Base-by-base conservation (phyloP, 2,888 invertebrate genomes). In the Amphipyra berbera region DNA sequence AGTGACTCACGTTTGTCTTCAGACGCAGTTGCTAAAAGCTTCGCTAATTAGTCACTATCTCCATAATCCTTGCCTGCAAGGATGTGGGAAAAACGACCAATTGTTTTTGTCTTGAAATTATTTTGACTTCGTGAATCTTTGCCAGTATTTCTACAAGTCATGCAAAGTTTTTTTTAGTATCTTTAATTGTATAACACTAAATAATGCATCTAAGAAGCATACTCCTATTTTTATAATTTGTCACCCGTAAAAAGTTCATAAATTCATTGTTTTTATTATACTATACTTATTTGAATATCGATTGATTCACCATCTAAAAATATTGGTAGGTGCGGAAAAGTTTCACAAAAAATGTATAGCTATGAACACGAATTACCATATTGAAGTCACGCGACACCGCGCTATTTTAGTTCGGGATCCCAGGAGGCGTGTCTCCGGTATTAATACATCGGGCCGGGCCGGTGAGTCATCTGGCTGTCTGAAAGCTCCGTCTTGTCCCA, bases 351-450 rank as follows among this genome's bases (percentile, higher is more conserved):
- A 83, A 70, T 65, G 27, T 68, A 63, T 76, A 73, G 48, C 60
- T 82, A 82, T 81, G 82, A 84, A 83, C 81, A 85, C 73, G 76
- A 79, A 86, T 85, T 86, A 88, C 83, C 84, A 86, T 88, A 87
- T 85, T 82, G 84, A 84, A 92, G 91, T 91, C 92, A 92, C 90
- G 92, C 92, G 93, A 93, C 91, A 90, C 90, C 81, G 83, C 77
- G 88, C 92, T 94, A 94, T 94, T 94, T 94, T 89, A 83, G 92
- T 85, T 85, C 83, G 88, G 86, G 88, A 88, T 87, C 91, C 89
- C 91, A 91, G 92, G 91, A 94, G 94, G 94, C 93, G 94, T 94
- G 94, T 93, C 94, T 92, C 91, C 89, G 90, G 86, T 94, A 93
- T 93, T 91, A 91, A 93, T 94, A 94, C 87, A 84, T 84, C 86